Conservation (phyloP, 2,888 invertebrate genomes). For the Diarsia rubi region DNA sequence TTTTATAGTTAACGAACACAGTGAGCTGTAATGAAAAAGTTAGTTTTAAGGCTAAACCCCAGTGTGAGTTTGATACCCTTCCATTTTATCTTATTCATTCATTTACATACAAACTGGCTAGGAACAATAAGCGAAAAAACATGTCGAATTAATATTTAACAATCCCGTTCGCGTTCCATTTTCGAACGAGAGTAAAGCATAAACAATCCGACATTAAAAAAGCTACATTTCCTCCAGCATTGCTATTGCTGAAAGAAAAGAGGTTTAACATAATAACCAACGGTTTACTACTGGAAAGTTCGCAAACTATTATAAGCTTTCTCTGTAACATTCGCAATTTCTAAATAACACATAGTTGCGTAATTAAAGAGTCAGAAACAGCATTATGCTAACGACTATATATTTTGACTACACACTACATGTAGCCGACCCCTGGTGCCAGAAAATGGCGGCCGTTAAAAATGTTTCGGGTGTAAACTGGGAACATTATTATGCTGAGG, state of each 20-base stretch:
- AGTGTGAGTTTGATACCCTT: background rate
- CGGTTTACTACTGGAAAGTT: constrained; percentile 62
- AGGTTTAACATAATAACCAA: constrained; percentile 61
- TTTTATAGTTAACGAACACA: constrained; percentile 24
- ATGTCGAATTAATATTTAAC: constrained; percentile 53
- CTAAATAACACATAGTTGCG: constrained; percentile 68
- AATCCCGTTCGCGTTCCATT: constrained; percentile 51
- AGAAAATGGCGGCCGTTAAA: constrained; percentile 64
- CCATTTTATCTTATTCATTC: constrained; percentile 13
- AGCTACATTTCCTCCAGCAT: constrained; percentile 53
- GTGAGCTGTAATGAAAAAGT: constrained; percentile 9
- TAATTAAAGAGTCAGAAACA: constrained; percentile 75
- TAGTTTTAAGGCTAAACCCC: constrained; percentile 5
- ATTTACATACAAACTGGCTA: constrained; percentile 36
- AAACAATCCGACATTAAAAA: constrained; percentile 55
- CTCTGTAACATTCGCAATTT: constrained; percentile 66
- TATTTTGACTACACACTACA: constrained; percentile 59
- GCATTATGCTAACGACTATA: constrained; percentile 74
- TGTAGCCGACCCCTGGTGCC: constrained; percentile 50
- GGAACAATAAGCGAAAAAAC: constrained; percentile 36
- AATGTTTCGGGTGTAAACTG: constrained; percentile 64
- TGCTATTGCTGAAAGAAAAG: constrained; percentile 62
- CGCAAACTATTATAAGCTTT: constrained; percentile 62
- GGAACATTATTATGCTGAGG: constrained; percentile 44
- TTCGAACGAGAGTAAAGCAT: constrained; percentile 58